These are phyloP conservation scores for Hyphantria cunea DNA, from an alignment of 1,140 invertebrate genomes.

Conservation along the genomic window DNA sequence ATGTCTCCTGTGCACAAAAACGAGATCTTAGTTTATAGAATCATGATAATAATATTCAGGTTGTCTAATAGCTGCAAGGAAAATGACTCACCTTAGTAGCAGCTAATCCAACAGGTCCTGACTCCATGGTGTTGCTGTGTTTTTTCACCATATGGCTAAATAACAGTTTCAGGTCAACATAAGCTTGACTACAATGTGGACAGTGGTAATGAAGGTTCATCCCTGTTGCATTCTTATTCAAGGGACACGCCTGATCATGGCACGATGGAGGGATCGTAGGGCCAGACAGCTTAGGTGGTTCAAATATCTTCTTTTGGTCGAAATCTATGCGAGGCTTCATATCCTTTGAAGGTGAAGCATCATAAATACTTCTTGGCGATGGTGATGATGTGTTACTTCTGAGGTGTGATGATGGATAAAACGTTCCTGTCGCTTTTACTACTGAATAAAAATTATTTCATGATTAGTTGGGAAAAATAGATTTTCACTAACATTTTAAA, in stretches of 20 bases:
- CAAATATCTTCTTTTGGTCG: conserved; percentile 60
- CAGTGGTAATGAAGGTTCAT: conserved; percentile 77
- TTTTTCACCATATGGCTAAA: conserved; percentile 78
- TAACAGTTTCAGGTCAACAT: conserved; percentile 69
- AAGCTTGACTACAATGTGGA: conserved; percentile 71
- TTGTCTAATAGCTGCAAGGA: neutral
- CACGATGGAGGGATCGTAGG: conserved; percentile 72
- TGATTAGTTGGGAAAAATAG: conserved; percentile 18
- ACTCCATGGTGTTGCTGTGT: conserved; percentile 67
- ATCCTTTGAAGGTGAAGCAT: conserved; percentile 71
- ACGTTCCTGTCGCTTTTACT: conserved; percentile 96
- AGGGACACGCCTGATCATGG: conserved; percentile 65
- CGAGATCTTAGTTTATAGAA: conserved; percentile 16
- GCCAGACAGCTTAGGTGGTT: conserved; percentile 52
- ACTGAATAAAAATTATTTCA: conserved; percentile 85
- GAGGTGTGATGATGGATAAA: conserved; percentile 94
- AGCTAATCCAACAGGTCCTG: conserved; percentile 67
- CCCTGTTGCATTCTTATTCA: conserved; percentile 70
- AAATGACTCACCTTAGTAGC: conserved; percentile 70
- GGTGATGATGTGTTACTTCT: conserved; percentile 70
- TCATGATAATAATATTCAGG: neutral
- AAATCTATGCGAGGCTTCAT: conserved; percentile 64
- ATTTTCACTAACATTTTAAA: neutral
- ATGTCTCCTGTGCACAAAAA: conserved; percentile 71
- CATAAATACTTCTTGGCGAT: conserved; percentile 67